Base-by-base conservation (phyloP, 64 coral and sea anemone genomes). In the Porites australiensis region DNA sequence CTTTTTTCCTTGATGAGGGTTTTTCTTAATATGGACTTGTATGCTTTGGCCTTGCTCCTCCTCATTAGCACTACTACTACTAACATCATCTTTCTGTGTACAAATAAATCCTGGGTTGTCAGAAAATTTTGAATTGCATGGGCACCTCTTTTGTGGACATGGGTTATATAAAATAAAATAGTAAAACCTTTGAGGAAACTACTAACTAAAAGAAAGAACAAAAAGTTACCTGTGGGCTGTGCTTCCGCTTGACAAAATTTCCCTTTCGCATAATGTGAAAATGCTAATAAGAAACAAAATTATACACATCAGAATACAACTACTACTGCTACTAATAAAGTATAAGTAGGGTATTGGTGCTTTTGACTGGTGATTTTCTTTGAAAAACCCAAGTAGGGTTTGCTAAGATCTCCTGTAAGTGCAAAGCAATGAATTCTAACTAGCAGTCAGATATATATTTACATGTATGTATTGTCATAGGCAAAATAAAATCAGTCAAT, bases 1-100 rank as follows among this genome's bases (percentile, higher is more conserved):
- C 50, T 93, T 93, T 44, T 93, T 93, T 14, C 76, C 91, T 50
- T 66, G 44, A 10, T 72, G 49, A 11, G 54, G 20, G 9, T 68
- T 87, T 44, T 21, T 93, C 14, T 52, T 74, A 37, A 37, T 37
- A 1, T 37, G 46, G 22, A 50, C 45, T 10, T 2, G 8, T 9
- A 21, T 9, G 46, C 10, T 23, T 23, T 82, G 6, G 13, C 20
- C 13, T 18, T 76, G 44, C 0, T 92, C 89, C 20, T 92, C 90
- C 12, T 86, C 82, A 50, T 70, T 92, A 48, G 69, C 76, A n/a
- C 81, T 84, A 12, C 63, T 50, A 64, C 70, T 84, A 55, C 44
- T 48, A 65, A 3, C 37, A 14, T 44, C 62, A 64, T 68, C 63
- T 49, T 84, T 84, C 61, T 84, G 63, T 48, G 50, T 9, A 68